phyloP scores from a whole-genome alignment of 1,140 invertebrate species.

The Macrotrachela quadricornifera region DNA sequence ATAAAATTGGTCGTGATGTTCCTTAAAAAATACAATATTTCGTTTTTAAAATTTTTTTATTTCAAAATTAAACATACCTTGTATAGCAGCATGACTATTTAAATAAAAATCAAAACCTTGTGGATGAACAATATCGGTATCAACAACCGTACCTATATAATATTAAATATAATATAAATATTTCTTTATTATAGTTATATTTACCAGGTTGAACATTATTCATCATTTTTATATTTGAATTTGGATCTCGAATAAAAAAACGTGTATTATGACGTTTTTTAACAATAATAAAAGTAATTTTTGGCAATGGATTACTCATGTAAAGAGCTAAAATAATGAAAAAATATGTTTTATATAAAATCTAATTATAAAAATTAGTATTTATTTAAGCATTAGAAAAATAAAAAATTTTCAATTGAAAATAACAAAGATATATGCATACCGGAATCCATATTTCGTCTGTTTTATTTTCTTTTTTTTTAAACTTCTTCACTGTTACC shows the following conservation, averaged over 20 bases:
- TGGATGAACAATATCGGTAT: constrained; percentile 55
- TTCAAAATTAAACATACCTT: too few species aligned
- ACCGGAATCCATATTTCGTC: too few species aligned
- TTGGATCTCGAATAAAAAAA: neutral
- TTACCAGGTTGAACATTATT: neutral
- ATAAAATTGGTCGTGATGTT: constrained; percentile 64
- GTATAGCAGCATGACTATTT: neutral
- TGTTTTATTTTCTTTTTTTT: too few species aligned
- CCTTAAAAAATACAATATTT: constrained; percentile 37
- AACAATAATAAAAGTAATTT: constrained; percentile 56
- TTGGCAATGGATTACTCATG: neutral
- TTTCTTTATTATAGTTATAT: too few species aligned
- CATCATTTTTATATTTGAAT: neutral
- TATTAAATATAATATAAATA: constrained; percentile 51
- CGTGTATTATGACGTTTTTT: constrained; percentile 70
- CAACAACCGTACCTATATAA: constrained; percentile 57
- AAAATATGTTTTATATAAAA: too few species aligned
- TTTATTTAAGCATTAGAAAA: too few species aligned
- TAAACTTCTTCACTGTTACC: too few species aligned
- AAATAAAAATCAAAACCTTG: constrained; percentile 42
- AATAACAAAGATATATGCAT: too few species aligned
- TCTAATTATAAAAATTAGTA: too few species aligned
- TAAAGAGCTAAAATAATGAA: too few species aligned
- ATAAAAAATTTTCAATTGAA: too few species aligned
- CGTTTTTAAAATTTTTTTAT: too few species aligned